phyloP scores from a whole-genome alignment of 1,140 invertebrate species.

The Linepithema humile region DNA sequence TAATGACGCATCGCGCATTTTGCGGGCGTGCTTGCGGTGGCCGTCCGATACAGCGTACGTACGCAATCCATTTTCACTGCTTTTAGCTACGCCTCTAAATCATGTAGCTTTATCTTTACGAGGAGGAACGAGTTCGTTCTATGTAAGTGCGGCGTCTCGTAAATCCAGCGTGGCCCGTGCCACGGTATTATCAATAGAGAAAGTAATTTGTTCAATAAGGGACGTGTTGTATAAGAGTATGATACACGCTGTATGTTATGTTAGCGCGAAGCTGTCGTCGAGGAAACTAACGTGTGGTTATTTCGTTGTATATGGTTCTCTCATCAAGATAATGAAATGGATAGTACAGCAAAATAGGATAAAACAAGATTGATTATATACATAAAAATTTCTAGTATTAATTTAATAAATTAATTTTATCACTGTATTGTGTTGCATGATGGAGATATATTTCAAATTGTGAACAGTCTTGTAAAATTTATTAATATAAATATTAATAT shows the following conservation, averaged over 20 bases:
- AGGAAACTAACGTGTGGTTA: background rate
- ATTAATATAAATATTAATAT: background rate
- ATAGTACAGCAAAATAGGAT: background rate
- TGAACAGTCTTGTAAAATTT: background rate
- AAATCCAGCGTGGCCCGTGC: conserved; percentile 2
- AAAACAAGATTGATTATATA: background rate
- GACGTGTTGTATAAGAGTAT: background rate
- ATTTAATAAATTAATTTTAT: background rate
- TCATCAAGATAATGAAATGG: background rate
- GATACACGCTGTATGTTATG: background rate
- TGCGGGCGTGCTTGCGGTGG: background rate
- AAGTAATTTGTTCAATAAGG: conserved; percentile 2
- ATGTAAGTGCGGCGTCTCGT: background rate
- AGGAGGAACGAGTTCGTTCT: background rate
- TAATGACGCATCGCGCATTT: conserved; percentile 61
- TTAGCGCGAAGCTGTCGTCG: background rate
- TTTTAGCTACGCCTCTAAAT: conserved; percentile 19
- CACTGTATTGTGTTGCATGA: background rate
- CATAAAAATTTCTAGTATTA: background rate
- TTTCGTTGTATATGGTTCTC: background rate
- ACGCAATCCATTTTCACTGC: conserved; percentile 25
- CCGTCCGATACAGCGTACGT: background rate
- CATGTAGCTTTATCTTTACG: conserved; percentile 34
- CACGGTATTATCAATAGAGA: background rate
- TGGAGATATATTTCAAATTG: background rate